Evolutionary conservation across 2,797 vertebrate genomes (phyloP), one percentile per base, ranked within the genome.

Genomic region (Hippocampus kuda): DNA sequence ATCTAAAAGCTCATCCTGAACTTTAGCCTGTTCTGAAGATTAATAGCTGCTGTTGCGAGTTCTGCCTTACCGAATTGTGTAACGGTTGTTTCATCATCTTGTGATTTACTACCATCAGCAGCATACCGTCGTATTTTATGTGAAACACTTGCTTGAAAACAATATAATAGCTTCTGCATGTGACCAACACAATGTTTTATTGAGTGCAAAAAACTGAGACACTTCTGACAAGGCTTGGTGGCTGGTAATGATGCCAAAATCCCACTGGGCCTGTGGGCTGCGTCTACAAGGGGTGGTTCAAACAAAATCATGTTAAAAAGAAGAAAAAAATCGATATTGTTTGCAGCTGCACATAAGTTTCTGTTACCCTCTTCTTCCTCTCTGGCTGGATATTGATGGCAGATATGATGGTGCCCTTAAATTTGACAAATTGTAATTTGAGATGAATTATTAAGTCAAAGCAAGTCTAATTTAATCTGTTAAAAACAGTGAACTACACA

Each of bases 131-230:
- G 61, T 38, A n/a, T 63, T 63, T 10, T 63, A 42, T 61, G 34
- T 42, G 27, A 38, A 61, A 30, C 13, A 27, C 24, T 13, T 27
- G 26, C 13, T 38, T 30, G 59, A 16, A 63, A 18, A 41, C 1
- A 82, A 82, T 85, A 67, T 81, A 71, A 74, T 82, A 72, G 79
- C 60, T 69, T 20, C 75, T 38, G 75, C 73, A 46, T 27, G 41
- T 44, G 34, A 15, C 41, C 20, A 46, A 44, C 42, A 24, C 15
- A 42, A 3, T 74, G 63, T 26, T 65, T 48, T 26, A 65, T 13
- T 46, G 63, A 26, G 20, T 65, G 63, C 38, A 42, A 65, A 41
- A 46, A 20, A 42, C n/a, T 18, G 63, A 44, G 9, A n/a, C 22
- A 26, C 30, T 20, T 42, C 18, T 10, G 61, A 63, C 18, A n/a